Conservation (phyloP, 2,113 vertebrate genomes). For the Dryoscopus gambensis region DNA sequence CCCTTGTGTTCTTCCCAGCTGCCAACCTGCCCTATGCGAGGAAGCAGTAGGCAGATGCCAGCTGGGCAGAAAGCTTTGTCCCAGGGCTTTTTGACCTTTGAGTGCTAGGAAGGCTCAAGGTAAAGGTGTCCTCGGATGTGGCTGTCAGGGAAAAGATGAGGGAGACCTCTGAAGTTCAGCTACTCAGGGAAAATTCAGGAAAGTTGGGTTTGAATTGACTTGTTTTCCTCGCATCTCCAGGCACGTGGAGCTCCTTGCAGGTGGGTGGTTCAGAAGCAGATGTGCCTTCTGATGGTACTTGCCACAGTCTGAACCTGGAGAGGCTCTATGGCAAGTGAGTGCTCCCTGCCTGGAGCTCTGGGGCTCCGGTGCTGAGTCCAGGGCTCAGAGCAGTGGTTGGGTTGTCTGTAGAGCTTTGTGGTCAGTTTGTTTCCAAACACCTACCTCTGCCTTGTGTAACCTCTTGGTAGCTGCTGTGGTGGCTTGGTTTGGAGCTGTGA, state of each 20-base stretch:
- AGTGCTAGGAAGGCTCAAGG: not conserved
- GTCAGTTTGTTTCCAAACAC: not conserved
- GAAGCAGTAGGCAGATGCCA: not conserved
- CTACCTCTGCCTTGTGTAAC: not conserved
- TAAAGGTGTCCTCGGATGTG: not conserved
- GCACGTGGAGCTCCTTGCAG: not conserved
- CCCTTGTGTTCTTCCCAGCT: not conserved
- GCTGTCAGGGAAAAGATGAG: not conserved
- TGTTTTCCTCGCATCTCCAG: not conserved
- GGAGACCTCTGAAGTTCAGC: not conserved
- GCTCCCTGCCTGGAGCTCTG: not conserved
- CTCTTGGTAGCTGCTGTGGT: not conserved
- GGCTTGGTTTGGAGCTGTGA: not conserved
- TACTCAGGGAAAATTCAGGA: not conserved
- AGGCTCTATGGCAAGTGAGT: not conserved
- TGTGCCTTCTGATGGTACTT: not conserved
- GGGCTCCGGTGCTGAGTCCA: not conserved
- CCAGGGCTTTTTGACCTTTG: not conserved
- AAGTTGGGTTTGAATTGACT: not conserved
- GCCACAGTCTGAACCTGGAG: not conserved
- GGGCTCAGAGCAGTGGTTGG: not conserved
- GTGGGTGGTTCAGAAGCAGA: not conserved
- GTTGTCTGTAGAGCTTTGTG: not conserved
- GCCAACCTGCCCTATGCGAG: not conserved
- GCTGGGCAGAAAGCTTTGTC: not conserved